Base-by-base conservation (phyloP, 1,140 invertebrate genomes). In the Phortica variegata region DNA sequence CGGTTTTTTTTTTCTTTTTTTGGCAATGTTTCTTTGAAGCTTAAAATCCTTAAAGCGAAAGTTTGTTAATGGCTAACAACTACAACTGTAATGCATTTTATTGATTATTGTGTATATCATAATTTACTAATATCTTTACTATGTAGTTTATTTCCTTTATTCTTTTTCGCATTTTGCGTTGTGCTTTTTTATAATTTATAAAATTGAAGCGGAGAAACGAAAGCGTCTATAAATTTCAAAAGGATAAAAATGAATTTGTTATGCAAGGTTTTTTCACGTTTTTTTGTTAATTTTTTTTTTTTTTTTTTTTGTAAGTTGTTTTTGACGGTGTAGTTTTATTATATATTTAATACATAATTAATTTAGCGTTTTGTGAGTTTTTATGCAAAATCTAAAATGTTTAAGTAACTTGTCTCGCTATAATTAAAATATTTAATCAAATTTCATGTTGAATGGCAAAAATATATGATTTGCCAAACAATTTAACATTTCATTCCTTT, bases 231-330 rank as follows among this genome's bases (percentile, higher is more conserved):
- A n/a, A n/a, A n/a, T n/a, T n/a, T n/a, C n/a, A n/a, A 63, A 68
- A 72, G 33, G 61, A 68, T 51, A 68, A 60, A 57, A 60, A 73
- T 74, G 71, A 74, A 74, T 74, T 74, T 74, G 71, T 74, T 74
- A 74, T 74, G 71, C 71, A 74, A 74, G 65, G 53, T 66, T 73
- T 73, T 66, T 73, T 58, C n/a, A n/a, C n/a, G n/a, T n/a, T 42
- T 20, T 20, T 38, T 46, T 52, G 29, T 37, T 40, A 57, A 73
- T 49, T 49, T 49, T 68, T 73, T 65, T 37, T 62, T 57, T 34
- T 18, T 68, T 68, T 47, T 47, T 52, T 36, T 47, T 47, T 38
- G 31, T n/a, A n/a, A n/a, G n/a, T n/a, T n/a, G n/a, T n/a, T n/a
- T n/a, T n/a, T n/a, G n/a, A 65, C 47, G 55, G 65, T 69, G 62